These are phyloP conservation scores for Pangasius larnaudii DNA, from an alignment of 2,797 vertebrate species.

Conservation along the genomic window DNA sequence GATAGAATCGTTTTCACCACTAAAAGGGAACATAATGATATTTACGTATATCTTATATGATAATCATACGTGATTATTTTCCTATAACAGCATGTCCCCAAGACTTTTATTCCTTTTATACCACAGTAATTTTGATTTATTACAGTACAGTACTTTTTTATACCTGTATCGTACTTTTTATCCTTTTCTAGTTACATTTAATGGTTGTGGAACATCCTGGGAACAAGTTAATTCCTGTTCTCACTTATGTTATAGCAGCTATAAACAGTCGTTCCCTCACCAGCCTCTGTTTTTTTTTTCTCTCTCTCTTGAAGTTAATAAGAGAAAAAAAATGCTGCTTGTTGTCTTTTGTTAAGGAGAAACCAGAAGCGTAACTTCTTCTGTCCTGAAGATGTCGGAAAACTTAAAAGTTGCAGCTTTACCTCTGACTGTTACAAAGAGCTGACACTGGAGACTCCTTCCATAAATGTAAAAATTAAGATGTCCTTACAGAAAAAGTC, in stretches of 20 bases:
- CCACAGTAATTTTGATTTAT: neutral
- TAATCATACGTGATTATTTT: neutral
- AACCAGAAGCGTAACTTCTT: neutral
- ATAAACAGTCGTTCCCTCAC: neutral
- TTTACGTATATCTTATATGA: neutral
- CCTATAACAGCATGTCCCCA: neutral
- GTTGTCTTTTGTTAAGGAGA: too few species aligned
- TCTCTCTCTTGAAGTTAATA: neutral
- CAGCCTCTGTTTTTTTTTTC: neutral
- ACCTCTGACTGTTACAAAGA: neutral
- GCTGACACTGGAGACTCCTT: neutral
- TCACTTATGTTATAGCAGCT: neutral
- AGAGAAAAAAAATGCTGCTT: neutral
- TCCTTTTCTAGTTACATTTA: neutral
- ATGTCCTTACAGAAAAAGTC: too few species aligned
- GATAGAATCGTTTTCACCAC: slow-evolving; percentile 26
- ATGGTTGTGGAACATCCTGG: neutral
- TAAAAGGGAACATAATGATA: neutral
- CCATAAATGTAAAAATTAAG: too few species aligned
- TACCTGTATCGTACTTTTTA: neutral
- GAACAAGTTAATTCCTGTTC: neutral
- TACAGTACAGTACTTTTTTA: neutral
- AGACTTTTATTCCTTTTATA: neutral
- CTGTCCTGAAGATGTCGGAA: neutral
- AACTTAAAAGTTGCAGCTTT: neutral